Evolutionary conservation across 2,797 vertebrate species (phyloP), one percentile per base, ranked within the genome.

Genomic region (Pipistrellus kuhlii): DNA sequence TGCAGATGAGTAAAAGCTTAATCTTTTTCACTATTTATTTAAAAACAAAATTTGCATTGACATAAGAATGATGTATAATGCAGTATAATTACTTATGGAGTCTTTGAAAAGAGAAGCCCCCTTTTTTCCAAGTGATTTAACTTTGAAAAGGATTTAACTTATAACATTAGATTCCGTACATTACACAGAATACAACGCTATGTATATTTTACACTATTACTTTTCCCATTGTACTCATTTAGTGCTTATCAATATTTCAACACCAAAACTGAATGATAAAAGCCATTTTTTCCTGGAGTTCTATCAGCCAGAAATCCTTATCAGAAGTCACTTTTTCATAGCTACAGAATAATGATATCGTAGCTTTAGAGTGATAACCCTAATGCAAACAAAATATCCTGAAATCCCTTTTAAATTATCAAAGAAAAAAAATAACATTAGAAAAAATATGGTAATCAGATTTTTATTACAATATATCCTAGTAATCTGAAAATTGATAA

Each of bases 81-180:
- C 57, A 92, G 95, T 92, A 91, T 95, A 96, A 97, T 97, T 97
- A 95, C 32, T 96, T 95, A 95, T 5, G 2, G 94, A 90, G 96
- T 96, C 94, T 95, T 96, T 96, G 96, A 96, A 95, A 96, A 88
- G 92, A 95, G 94, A 92, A 92, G 38, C 76, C 69, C 73, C 64
- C 9, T 95, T 96, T 95, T 96, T 97, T 96, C 96, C 96, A 96
- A 95, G 90, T 95, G 97, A 97, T 97, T 97, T 96, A 93, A 97
- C 96, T 96, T 95, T 95, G 90, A 92, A 95, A 97, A 97, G 93
- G 95, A 97, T 95, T 97, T 95, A 94, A 18, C 77, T 82, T 55
- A 27, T 87, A 78, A 87, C 30, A 66, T 64, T 91, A 88, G 14
- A 14, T 75, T 51, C 3, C 85, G 0, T 94, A 11, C 20, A 66